phyloP scores from a whole-genome alignment of 2,113 vertebrate species.

The Globicephala melas region DNA sequence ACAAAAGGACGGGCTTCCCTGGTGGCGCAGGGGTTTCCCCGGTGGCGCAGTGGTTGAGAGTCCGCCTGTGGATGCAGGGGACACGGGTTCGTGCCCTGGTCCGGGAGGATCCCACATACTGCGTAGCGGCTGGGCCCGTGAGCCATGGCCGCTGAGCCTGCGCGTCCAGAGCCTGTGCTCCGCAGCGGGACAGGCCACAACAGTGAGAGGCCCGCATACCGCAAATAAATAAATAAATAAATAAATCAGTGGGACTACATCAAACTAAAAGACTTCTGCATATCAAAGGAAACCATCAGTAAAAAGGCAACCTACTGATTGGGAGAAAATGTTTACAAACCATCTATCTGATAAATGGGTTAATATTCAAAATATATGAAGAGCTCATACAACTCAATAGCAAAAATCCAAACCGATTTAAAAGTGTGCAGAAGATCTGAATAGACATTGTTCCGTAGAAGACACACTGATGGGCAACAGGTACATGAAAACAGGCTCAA shows the following conservation, averaged over 20 bases:
- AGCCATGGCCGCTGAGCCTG: no score
- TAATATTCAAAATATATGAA: background rate
- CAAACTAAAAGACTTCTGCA: background rate
- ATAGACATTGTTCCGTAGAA: background rate
- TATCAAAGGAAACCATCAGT: background rate
- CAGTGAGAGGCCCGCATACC: no score
- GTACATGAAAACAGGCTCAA: background rate
- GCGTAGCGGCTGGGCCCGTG: no score
- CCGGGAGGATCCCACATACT: no score
- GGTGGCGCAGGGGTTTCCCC: no score
- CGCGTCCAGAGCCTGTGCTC: no score
- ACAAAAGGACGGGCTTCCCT: no score
- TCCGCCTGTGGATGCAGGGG: no score
- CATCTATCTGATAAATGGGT: background rate
- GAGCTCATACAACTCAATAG: background rate
- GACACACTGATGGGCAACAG: background rate
- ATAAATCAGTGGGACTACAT: background rate
- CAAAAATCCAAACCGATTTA: background rate
- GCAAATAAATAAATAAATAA: no score
- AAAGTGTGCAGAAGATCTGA: background rate
- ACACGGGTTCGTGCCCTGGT: no score
- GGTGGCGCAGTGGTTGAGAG: no score
- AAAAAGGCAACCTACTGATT: background rate
- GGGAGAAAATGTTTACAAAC: background rate
- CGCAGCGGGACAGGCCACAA: no score